These are phyloP conservation scores for Hyperoplus immaculatus DNA, from an alignment of 2,797 vertebrate species.

Conservation along the genomic window DNA sequence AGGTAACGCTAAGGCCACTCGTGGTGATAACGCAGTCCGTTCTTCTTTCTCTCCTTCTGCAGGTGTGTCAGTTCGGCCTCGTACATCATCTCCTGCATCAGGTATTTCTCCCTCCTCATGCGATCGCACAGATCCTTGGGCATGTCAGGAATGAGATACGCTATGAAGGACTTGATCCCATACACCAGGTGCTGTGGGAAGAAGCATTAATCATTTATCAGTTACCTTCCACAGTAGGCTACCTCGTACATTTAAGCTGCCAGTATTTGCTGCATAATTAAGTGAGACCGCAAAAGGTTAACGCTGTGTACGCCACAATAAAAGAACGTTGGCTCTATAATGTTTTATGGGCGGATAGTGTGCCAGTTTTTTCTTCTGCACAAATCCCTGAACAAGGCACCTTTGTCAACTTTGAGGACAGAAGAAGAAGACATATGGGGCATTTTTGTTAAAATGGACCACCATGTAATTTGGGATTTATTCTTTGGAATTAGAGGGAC, in stretches of 20 bases:
- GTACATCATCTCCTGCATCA: conserved; percentile 99
- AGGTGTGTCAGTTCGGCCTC: conserved; percentile 97
- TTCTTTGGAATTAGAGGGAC: conserved; percentile 17
- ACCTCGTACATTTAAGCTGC: conserved; percentile 3
- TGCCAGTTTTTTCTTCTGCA: conserved; percentile 1
- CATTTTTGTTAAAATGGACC: conserved; percentile 5
- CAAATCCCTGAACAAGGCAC: not conserved
- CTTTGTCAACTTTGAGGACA: not conserved
- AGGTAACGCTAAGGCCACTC: conserved; percentile 94
- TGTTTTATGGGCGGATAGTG: not conserved
- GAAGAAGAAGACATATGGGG: conserved; percentile 12
- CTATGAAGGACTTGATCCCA: conserved; percentile 99
- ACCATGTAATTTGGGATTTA: conserved; percentile 19
- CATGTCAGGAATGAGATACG: conserved; percentile 98
- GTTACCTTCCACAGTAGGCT: conserved; percentile 33
- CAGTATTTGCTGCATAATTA: conserved; percentile 23
- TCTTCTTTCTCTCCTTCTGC: conserved; percentile 95
- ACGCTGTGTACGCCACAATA: not conserved
- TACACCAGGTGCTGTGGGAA: conserved; percentile 94
- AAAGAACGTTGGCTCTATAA: not conserved
- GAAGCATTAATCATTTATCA: conserved; percentile 53
- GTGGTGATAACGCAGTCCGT: conserved; percentile 95
- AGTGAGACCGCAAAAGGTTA: conserved; percentile 18
- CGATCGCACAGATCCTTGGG: conserved; percentile 97
- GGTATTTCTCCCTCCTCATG: conserved; percentile 97